phyloP scores from a whole-genome alignment of 2,797 vertebrate genomes.

The Schizopygopsis pylzovi region DNA sequence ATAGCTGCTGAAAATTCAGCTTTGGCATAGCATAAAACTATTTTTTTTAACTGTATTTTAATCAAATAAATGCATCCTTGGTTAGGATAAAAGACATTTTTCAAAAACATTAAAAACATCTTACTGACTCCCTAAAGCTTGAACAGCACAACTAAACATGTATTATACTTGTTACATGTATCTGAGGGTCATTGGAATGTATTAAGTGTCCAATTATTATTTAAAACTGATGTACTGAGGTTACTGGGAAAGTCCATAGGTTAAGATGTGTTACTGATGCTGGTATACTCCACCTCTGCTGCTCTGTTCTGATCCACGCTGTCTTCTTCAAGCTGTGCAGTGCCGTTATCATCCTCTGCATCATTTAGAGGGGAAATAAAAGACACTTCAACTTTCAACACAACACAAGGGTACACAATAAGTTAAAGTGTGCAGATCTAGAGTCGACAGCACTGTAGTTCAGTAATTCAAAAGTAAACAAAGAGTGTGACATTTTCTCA shows the following conservation, averaged over 20 bases:
- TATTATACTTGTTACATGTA: background rate
- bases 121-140: background rate
- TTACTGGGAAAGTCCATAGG: background rate
- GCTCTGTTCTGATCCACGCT: conserved; percentile 60
- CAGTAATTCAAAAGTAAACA: background rate
- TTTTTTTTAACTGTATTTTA: background rate
- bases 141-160: background rate
- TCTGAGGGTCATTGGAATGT: background rate
- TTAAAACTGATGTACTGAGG: background rate
- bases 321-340: conserved; percentile 46
- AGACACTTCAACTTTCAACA: background rate
- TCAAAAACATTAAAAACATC: background rate
- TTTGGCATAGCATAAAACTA: background rate
- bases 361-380: conserved; percentile 7
- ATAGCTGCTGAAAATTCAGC: background rate
- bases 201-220: background rate
- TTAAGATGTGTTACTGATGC: background rate
- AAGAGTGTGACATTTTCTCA: background rate
- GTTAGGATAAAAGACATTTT: background rate
- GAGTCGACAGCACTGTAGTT: background rate
- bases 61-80: background rate
- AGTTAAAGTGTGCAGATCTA: background rate
- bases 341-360: conserved; percentile 36
- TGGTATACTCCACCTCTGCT: conserved; percentile 55
- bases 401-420: background rate